Base-by-base conservation (phyloP, 2,888 invertebrate species). In the Drosophila macrospina region DNA sequence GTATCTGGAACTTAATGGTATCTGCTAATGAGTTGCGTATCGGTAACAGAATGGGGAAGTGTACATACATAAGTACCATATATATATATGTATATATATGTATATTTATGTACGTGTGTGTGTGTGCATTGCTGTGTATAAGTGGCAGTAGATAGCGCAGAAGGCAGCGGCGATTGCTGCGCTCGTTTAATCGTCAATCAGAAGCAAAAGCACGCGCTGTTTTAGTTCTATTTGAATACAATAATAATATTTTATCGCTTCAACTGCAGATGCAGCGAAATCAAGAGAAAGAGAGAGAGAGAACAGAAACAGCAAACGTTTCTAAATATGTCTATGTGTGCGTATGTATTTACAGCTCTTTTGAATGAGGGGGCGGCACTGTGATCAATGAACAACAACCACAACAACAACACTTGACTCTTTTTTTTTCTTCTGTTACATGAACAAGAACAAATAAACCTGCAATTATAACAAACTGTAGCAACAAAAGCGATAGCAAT, bases 171-270 rank as follows among this genome's bases (percentile, higher is more conserved):
- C 11, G 52, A 41, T 39, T 51, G 50, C 73, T 55, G 56, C 52
- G 37, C 11, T 61, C 57, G 41, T 64, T 57, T 51, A 54, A 65
- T 61, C 57, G 30, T 37, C 64, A 60, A 60, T 52, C 76, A 50
- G 41, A 60, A 37, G 28, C 48, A 37, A 16, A 69, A 60, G 56
- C 70, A 70, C 55, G 48, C 55, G 71, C 47, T 70, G 42, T 15
- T 42, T 57, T 41, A 34, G 41, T 63, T 74, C 44, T 60, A 61
- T 69, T 73, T 73, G 59, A 63, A 74, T 42, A 51, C 54, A 74
- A 68, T 56, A 39, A 57, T 34, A 50, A 74, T 57, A 30, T 62
- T 72, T 76, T 70, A 54, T 71, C 72, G 47, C 56, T 52, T 37
- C 32, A 55, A 59, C 26, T 37, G 41, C 37, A 36, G 61, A 48